Evolutionary conservation across 2,113 vertebrate genomes (phyloP).

Genomic region (Gorilla gorilla): DNA sequence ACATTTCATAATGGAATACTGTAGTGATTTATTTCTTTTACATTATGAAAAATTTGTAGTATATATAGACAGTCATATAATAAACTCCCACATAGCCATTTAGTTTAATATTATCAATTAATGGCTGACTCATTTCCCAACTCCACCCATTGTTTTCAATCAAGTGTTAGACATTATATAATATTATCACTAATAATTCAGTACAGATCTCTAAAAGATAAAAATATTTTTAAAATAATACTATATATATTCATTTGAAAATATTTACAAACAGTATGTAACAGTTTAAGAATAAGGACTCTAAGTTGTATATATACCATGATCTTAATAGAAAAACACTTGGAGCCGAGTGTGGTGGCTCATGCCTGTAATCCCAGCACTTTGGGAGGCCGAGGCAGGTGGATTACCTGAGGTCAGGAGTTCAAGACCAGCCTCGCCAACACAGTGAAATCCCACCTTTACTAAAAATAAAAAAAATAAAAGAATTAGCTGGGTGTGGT

Average conservation of each 20-base stretch:
- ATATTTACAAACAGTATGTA: neutral
- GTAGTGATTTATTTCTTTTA: neutral
- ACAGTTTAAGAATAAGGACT: neutral
- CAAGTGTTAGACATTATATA: neutral
- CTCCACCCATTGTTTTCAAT: neutral
- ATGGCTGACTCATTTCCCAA: neutral
- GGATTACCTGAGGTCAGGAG: too few species aligned
- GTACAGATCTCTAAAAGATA: neutral
- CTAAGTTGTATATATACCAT: neutral
- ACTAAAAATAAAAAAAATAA: too few species aligned
- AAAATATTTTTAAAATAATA: neutral
- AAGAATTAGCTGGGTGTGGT: too few species aligned
- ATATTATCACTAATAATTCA: slow-evolving; percentile 25
- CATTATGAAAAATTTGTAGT: neutral
- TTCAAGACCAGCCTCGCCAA: too few species aligned
- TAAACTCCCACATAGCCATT: neutral
- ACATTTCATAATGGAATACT: neutral
- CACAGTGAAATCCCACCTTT: too few species aligned
- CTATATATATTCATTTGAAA: neutral
- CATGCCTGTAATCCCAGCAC: too few species aligned
- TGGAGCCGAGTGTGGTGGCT: too few species aligned
- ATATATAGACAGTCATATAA: neutral
- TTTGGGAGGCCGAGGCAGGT: too few species aligned
- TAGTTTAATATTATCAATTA: neutral
- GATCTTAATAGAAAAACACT: neutral